A percentile compares a stretch with the other conserved stretches of the same genome.
phyloP scores from a whole-genome alignment of 2,113 vertebrate genomes.

The Micromys minutus region DNA sequence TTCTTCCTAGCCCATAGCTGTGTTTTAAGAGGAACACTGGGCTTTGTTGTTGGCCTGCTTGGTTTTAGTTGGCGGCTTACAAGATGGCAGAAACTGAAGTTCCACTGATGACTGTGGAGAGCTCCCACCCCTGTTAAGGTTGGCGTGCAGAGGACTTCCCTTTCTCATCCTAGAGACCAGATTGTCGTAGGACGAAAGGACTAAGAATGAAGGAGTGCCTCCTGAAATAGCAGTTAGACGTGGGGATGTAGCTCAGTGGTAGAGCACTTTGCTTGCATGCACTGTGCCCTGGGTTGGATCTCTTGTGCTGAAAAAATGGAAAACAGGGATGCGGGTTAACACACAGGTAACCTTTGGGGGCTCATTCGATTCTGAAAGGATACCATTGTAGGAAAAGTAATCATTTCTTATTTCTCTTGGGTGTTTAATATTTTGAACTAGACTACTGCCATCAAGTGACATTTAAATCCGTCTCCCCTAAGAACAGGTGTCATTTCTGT shows the following conservation, averaged over 20 bases:
- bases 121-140: not conserved
- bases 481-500: conserved; percentile 11
- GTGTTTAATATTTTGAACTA: conserved; percentile 54
- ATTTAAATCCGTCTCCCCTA: conserved; percentile 56
- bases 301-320: not conserved
- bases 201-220: not conserved
- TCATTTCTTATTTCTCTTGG: conserved; percentile 60
- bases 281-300: not conserved
- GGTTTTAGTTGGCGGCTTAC: not conserved
- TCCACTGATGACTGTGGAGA: not conserved
- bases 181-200: not conserved
- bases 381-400: conserved; percentile 63
- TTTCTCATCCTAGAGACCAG: not conserved
- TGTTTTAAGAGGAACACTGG: not conserved
- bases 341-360: conserved; percentile 55
- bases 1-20: not conserved
- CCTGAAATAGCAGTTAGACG: not conserved
- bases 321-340: not conserved
- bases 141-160: not conserved
- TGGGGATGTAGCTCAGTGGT: not conserved
- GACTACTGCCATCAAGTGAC: conserved; percentile 49
- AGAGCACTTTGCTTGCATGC: not conserved
- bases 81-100: not conserved
- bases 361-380: conserved; percentile 59
- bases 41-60: conserved; percentile 12